Evolutionary conservation across 92 coral and sea anemone species (phyloP).

Genomic region (Actinernus sp.): DNA sequence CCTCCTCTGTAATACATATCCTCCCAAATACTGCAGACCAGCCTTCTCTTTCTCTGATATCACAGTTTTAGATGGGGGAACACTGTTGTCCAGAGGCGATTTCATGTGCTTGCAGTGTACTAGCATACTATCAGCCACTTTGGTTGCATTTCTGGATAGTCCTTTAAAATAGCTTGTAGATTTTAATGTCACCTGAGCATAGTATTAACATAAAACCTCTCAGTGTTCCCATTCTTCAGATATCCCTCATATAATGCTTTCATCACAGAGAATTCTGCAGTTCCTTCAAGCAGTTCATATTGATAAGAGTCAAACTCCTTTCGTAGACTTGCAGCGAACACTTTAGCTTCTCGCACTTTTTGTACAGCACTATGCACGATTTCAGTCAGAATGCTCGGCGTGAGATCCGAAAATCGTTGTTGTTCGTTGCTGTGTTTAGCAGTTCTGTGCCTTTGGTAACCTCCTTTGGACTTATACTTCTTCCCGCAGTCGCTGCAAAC

Average conservation of each 20-base stretch:
- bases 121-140: conserved; percentile 66
- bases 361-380: conserved; percentile 26
- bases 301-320: conserved; percentile 10
- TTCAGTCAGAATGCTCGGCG: conserved; percentile 28
- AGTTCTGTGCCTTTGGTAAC: conserved; percentile 49
- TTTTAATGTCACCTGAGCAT: conserved; percentile 40
- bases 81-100: conserved; percentile 20
- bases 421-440: conserved; percentile 47
- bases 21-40: conserved; percentile 57
- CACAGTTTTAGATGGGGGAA: background rate
- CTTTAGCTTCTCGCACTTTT: conserved; percentile 9
- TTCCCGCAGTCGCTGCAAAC: conserved; percentile 51
- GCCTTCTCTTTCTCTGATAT: conserved; percentile 31
- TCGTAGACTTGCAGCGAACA: background rate
- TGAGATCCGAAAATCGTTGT: conserved; percentile 8
- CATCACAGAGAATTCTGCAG: conserved; percentile 27
- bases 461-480: conserved; percentile 49
- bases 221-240: conserved; percentile 51
- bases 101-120: conserved; percentile 30
- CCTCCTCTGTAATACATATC: conserved; percentile 63
- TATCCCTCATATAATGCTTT: conserved; percentile 25
- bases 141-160: conserved; percentile 57
- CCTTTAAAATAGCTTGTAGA: conserved; percentile 55
- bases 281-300: conserved; percentile 31
- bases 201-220: conserved; percentile 59